These are phyloP conservation scores for Drosophila pseudoobscura DNA, from an alignment of 1,140 invertebrate genomes.

Conservation along the genomic window DNA sequence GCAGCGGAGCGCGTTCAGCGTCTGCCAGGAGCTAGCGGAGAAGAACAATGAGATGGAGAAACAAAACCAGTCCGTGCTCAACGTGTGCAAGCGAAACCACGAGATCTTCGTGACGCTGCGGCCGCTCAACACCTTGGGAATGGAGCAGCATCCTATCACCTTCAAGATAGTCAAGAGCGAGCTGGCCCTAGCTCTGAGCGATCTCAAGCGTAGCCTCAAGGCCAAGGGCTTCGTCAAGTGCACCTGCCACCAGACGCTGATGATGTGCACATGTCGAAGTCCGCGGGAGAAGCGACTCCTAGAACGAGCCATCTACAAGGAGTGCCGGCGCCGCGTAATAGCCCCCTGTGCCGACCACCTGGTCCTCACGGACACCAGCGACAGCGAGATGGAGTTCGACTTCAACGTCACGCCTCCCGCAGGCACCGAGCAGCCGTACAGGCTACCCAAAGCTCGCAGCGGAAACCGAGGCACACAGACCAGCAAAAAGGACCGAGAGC, in stretches of 20 bases:
- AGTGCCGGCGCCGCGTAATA: conserved; percentile 40
- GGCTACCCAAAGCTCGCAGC: conserved; percentile 8
- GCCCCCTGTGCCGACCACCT: conserved; percentile 44
- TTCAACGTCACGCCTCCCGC: conserved; percentile 64
- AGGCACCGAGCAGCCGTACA: neutral
- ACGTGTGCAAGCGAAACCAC: conserved; percentile 63
- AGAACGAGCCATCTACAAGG: conserved; percentile 42
- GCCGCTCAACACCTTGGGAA: conserved; percentile 26
- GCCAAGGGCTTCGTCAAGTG: conserved; percentile 67
- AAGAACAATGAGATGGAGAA: neutral
- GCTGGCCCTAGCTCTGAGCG: conserved; percentile 29
- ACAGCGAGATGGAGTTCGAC: conserved; percentile 72
- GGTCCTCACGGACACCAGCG: conserved; percentile 72
- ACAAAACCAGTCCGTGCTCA: conserved; percentile 39
- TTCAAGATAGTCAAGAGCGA: conserved; percentile 73
- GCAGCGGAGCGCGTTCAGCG: conserved; percentile 6
- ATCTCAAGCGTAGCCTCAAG: conserved; percentile 61
- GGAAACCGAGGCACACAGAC: conserved; percentile 57
- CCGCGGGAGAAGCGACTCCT: conserved; percentile 53
- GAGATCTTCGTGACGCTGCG: conserved; percentile 66
- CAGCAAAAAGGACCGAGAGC: conserved; percentile 16
- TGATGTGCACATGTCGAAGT: conserved; percentile 64
- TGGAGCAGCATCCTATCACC: conserved; percentile 61
- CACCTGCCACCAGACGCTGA: conserved; percentile 62
- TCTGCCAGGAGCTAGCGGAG: conserved; percentile 14